These are phyloP conservation scores for Oxyteleia sp. DNA, from an alignment of 2,888 invertebrate species.

Conservation along the genomic window DNA sequence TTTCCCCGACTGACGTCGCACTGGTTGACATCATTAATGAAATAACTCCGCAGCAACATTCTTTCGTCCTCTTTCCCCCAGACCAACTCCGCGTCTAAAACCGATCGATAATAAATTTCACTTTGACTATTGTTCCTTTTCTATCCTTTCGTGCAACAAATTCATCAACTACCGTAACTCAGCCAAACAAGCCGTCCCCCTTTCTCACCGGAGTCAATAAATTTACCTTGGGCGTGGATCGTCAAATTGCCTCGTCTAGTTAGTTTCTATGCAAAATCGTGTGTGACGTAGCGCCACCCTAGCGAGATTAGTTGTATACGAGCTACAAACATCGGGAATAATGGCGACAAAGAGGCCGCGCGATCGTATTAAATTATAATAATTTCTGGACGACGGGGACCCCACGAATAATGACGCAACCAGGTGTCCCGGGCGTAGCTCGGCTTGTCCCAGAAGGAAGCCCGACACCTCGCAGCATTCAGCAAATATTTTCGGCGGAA, in stretches of 20 bases:
- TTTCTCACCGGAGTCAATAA: background rate
- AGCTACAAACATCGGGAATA: slow-evolving; percentile 64
- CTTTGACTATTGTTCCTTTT: slow-evolving; percentile 39
- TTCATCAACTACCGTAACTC: slow-evolving; percentile 22
- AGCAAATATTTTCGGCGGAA: too few species aligned
- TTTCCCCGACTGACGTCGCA: slow-evolving; percentile 35
- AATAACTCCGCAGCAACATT: slow-evolving; percentile 59
- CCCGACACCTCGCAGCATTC: too few species aligned
- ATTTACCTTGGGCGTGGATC: background rate
- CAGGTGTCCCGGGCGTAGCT: slow-evolving; percentile 76
- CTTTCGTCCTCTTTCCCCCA: slow-evolving; percentile 46
- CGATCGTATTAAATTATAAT: slow-evolving; percentile 84
- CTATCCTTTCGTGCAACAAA: slow-evolving; percentile 15
- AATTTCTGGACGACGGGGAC: slow-evolving; percentile 74
- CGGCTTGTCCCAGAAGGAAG: too few species aligned
- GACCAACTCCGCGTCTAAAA: slow-evolving; percentile 49
- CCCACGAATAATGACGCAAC: slow-evolving; percentile 70
- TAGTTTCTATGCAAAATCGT: background rate
- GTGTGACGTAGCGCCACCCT: background rate
- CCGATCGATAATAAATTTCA: slow-evolving; percentile 59
- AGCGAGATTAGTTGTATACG: slow-evolving; percentile 52
- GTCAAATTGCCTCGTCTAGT: background rate
- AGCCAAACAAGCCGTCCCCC: slow-evolving; percentile 16
- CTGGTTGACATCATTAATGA: slow-evolving; percentile 62
- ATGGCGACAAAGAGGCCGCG: slow-evolving; percentile 49